Percentiles rank a stretch among this genome's conserved stretches.
Conservation (phyloP, 2,113 vertebrate species). For the Sorex fumeus region DNA sequence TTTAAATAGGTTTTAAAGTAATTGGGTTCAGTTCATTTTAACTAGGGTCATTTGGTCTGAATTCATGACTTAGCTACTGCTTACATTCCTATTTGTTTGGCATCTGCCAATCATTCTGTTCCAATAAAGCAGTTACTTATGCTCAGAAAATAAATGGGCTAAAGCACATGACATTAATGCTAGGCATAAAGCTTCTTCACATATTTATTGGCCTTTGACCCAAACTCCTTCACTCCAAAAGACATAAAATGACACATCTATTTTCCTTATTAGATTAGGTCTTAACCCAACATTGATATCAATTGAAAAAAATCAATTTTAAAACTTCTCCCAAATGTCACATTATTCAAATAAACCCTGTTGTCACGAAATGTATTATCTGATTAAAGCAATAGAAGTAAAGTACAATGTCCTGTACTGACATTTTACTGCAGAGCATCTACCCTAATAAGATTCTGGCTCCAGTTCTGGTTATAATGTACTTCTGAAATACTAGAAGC, state of each 20-base stretch:
- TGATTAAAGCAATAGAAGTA: slow-evolving; percentile 64
- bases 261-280: slow-evolving; percentile 76
- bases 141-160: neutral
- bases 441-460: slow-evolving; percentile 73
- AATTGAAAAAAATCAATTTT: slow-evolving; percentile 76
- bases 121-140: slow-evolving; percentile 8
- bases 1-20: neutral
- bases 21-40: neutral
- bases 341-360: slow-evolving; percentile 70
- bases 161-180: neutral
- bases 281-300: slow-evolving; percentile 79
- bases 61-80: neutral
- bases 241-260: slow-evolving; percentile 48
- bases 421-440: slow-evolving; percentile 65
- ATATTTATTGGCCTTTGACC: slow-evolving; percentile 11
- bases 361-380: slow-evolving; percentile 69
- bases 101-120: slow-evolving; percentile 50
- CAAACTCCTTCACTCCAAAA: slow-evolving; percentile 56
- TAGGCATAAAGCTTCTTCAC: slow-evolving; percentile 10
- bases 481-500: slow-evolving; percentile 69
- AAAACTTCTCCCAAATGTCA: slow-evolving; percentile 75
- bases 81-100: neutral
- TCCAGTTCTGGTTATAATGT: slow-evolving; percentile 58
- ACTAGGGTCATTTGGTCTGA: neutral
- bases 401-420: slow-evolving; percentile 48